Conservation (phyloP, 2,113 vertebrate genomes). For the Isichthys henryi region DNA sequence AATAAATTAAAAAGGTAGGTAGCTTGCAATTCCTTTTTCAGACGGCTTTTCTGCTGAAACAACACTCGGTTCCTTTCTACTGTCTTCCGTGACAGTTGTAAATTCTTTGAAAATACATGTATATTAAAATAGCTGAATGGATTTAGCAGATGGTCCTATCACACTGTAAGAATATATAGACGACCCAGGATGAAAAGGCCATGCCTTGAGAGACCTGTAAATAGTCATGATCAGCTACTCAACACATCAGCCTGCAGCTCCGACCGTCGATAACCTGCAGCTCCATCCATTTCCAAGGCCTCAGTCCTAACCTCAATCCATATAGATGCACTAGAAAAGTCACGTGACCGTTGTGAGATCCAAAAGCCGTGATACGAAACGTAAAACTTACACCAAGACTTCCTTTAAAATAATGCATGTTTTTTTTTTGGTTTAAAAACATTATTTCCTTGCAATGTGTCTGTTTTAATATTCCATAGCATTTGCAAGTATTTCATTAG, state of each 20-base stretch:
- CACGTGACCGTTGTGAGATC: not conserved
- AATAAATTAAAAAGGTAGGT: not conserved
- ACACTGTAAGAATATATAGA: not conserved
- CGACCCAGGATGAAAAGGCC: not conserved
- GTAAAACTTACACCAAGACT: not conserved
- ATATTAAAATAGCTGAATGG: not conserved
- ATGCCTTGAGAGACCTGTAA: slow-evolving; percentile 11
- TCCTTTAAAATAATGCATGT: not conserved
- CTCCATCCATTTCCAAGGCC: not conserved
- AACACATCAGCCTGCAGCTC: not conserved
- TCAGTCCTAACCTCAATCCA: not conserved
- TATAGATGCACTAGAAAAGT: not conserved
- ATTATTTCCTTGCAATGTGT: not conserved
- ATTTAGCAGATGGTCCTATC: not conserved
- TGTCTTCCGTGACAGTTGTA: not conserved
- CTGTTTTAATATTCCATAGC: not conserved
- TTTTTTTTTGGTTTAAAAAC: not conserved
- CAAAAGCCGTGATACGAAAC: not conserved
- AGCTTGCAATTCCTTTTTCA: not conserved
- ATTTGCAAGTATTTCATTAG: not conserved
- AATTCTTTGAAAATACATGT: not conserved
- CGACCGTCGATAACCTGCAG: not conserved
- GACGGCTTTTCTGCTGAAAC: not conserved
- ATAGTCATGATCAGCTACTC: not conserved
- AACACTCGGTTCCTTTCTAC: not conserved